phyloP scores from a whole-genome alignment of 2,113 vertebrate species.

The Gallinago paraguaiae region DNA sequence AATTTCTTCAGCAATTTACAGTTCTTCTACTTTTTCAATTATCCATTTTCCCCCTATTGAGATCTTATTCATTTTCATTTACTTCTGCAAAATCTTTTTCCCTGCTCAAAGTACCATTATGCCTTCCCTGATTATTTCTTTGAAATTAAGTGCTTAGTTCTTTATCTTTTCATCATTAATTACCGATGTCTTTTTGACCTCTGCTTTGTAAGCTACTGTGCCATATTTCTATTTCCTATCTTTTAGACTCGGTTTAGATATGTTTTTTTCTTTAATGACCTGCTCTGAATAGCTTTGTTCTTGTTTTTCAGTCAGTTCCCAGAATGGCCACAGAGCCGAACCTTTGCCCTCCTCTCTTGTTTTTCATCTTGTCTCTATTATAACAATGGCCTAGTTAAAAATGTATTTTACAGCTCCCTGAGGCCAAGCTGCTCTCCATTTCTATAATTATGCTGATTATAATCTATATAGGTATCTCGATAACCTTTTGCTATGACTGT shows the following conservation, averaged over 20 bases:
- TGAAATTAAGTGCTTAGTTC: constrained; percentile 56
- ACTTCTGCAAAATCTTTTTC: constrained; percentile 45
- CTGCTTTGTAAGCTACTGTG: constrained; percentile 15
- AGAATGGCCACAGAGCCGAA: background rate
- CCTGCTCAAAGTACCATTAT: constrained; percentile 24
- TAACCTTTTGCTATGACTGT: background rate
- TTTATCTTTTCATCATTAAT: constrained; percentile 68
- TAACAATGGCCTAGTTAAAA: constrained; percentile 42
- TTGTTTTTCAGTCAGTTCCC: constrained; percentile 40
- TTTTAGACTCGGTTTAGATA: background rate
- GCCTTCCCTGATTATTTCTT: background rate
- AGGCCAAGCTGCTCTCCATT: background rate
- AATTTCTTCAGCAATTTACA: constrained; percentile 56
- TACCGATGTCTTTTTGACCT: constrained; percentile 64
- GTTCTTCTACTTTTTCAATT: constrained; percentile 49
- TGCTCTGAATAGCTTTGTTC: constrained; percentile 43
- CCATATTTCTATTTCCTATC: constrained; percentile 50
- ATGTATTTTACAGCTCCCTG: background rate
- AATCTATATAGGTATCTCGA: background rate
- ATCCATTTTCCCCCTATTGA: constrained; percentile 53
- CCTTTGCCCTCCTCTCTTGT: constrained; percentile 39
- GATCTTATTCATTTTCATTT: constrained; percentile 59
- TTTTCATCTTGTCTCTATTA: constrained; percentile 27
- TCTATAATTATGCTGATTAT: constrained; percentile 20
- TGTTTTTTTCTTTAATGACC: background rate